Conservation (phyloP, 1,140 invertebrate genomes). For the Penaeus japonicus region DNA sequence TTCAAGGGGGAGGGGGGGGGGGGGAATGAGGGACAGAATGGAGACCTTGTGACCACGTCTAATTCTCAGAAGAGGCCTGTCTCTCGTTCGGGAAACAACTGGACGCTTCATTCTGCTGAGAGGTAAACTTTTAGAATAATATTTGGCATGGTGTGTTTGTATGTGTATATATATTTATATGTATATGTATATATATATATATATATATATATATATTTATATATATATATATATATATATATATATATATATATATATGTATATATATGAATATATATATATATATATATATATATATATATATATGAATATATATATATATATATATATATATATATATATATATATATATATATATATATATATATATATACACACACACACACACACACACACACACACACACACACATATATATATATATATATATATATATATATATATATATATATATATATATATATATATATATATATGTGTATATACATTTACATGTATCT, state of each 20-base stretch:
- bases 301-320: neutral
- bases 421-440: slow-evolving; percentile 9
- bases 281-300: neutral
- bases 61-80: no score
- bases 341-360: no score
- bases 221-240: neutral
- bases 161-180: neutral
- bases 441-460: neutral
- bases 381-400: no score
- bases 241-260: neutral
- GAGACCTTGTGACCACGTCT: no score
- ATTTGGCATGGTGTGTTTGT: no score
- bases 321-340: no score
- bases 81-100: no score
- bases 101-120: no score
- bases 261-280: neutral
- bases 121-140: no score
- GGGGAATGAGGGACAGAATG: no score
- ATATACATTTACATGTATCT: neutral
- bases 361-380: no score
- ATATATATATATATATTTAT: neutral
- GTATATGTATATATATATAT: neutral
- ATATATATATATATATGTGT: neutral
- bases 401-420: neutral
- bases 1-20: no score